Percentiles rank a stretch among this genome's conserved stretches.
Evolutionary conservation across 2,797 vertebrate genomes (phyloP).

Genomic region (Typhlichthys subterraneus): DNA sequence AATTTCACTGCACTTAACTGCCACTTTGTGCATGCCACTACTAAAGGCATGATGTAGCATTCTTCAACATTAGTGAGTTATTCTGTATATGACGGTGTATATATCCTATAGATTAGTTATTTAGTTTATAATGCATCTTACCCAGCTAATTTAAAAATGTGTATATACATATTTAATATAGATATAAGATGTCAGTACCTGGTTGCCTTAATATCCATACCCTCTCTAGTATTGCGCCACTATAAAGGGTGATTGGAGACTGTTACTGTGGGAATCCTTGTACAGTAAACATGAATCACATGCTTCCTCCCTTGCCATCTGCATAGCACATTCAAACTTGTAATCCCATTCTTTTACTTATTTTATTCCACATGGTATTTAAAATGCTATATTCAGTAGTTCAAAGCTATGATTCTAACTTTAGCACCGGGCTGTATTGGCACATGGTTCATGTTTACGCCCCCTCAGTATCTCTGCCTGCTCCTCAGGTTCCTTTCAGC

Average conservation of each 20-base stretch:
- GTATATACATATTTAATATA: no score
- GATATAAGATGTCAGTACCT: no score
- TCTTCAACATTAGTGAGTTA: background rate
- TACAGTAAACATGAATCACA: background rate
- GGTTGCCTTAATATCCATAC: no score
- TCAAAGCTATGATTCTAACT: constrained; percentile 55
- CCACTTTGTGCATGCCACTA: background rate
- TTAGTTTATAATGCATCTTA: no score
- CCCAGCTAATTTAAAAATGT: no score
- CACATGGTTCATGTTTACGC: constrained; percentile 32
- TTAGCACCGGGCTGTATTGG: constrained; percentile 47
- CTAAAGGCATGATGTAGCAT: background rate
- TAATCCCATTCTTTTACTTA: background rate
- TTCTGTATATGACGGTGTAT: no score
- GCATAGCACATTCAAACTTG: background rate
- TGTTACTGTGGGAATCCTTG: no score
- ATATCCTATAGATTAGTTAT: no score
- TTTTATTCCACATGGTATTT: constrained; percentile 29
- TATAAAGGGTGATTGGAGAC: no score
- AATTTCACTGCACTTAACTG: background rate
- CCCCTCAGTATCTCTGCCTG: constrained; percentile 6
- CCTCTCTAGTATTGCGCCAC: no score
- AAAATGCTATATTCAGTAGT: constrained; percentile 32
- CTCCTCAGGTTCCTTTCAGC: constrained; percentile 24
- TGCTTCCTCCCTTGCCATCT: background rate